These are phyloP conservation scores for Sarcoramphus papa DNA, from an alignment of 2,797 vertebrate genomes.

Conservation along the genomic window DNA sequence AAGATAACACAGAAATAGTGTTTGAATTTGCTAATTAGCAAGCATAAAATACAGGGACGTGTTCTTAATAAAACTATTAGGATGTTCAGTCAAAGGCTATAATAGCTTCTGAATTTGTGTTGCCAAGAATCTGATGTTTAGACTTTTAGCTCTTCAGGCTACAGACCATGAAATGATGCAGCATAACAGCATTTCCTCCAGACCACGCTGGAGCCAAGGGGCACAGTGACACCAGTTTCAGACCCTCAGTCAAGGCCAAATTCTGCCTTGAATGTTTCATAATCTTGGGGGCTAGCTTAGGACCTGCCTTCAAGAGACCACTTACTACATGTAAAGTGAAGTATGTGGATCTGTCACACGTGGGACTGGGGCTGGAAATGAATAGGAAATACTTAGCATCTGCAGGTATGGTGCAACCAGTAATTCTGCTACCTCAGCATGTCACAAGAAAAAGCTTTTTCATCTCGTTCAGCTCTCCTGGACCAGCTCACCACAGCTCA, in stretches of 20 bases:
- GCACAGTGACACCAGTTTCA: not conserved
- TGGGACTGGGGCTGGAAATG: not conserved
- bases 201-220: fast-evolving
- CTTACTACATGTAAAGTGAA: not conserved
- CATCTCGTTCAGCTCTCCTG: not conserved
- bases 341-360: fast-evolving
- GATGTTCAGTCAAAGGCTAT: not conserved
- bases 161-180: no score
- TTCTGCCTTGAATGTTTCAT: not conserved
- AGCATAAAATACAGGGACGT: not conserved
- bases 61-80: not conserved
- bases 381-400: not conserved
- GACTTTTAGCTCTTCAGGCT: not conserved
- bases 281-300: not conserved
- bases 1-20: constrained; percentile 12
- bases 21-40: constrained; percentile 28
- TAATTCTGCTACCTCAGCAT: not conserved
- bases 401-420: not conserved
- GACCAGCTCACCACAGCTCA: not conserved
- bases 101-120: not conserved
- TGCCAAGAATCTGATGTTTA: not conserved
- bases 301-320: not conserved
- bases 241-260: not conserved
- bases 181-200: not conserved
- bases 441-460: not conserved